Evolutionary conservation across 2,113 vertebrate genomes (phyloP).

Genomic region (Corythornis cristatus): DNA sequence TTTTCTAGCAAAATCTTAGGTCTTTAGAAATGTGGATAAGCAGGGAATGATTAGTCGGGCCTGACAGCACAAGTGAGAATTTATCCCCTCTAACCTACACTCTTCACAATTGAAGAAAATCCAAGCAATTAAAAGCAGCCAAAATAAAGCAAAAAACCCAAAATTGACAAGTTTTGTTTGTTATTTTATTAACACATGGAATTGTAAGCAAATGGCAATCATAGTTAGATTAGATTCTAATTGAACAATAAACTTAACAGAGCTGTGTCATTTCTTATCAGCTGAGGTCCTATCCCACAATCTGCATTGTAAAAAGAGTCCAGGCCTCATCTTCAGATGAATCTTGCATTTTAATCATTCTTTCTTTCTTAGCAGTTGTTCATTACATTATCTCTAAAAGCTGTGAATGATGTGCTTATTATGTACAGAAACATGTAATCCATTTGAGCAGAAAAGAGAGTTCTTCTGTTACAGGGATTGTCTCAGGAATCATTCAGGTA

Average conservation of each 20-base stretch:
- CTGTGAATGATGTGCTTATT: neutral
- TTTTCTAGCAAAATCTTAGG: slow-evolving; percentile 42
- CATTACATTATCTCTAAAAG: slow-evolving; percentile 30
- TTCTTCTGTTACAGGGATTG: slow-evolving; percentile 40
- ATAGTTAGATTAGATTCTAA: slow-evolving; percentile 23
- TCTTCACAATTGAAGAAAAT: slow-evolving; percentile 35
- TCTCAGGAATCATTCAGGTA: slow-evolving; percentile 60
- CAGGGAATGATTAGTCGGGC: slow-evolving; percentile 33
- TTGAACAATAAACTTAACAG: slow-evolving; percentile 1
- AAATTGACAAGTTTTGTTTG: slow-evolving; percentile 1
- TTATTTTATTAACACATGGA: slow-evolving; percentile 18
- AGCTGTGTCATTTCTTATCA: neutral
- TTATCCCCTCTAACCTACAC: neutral
- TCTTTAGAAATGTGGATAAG: slow-evolving; percentile 47
- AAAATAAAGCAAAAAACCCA: slow-evolving; percentile 23
- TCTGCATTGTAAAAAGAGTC: neutral
- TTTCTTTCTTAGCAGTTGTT: slow-evolving; percentile 19
- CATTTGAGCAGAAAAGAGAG: slow-evolving; percentile 32
- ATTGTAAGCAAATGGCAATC: slow-evolving; percentile 31
- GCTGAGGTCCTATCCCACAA: neutral
- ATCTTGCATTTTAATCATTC: neutral
- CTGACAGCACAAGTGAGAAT: slow-evolving; percentile 38
- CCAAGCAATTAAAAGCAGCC: slow-evolving; percentile 25
- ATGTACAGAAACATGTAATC: slow-evolving; percentile 22
- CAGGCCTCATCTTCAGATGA: neutral